These are phyloP conservation scores for Gymnothorax reevesii DNA, from an alignment of 2,797 vertebrate genomes.

Conservation along the genomic window DNA sequence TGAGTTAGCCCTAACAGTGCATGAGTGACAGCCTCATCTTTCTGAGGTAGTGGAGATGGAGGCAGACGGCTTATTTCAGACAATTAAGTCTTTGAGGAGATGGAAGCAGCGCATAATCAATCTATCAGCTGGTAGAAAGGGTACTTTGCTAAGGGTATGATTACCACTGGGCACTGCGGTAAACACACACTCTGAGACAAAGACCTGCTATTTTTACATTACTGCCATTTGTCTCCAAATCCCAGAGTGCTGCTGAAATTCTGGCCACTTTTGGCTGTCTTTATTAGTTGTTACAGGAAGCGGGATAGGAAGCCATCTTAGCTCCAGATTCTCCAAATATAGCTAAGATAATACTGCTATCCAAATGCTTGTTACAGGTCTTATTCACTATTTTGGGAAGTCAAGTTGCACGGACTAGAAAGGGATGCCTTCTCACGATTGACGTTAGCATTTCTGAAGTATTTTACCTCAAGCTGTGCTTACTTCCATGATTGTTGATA, in stretches of 20 bases:
- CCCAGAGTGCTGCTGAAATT: neutral
- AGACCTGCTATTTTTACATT: slow-evolving; percentile 28
- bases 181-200: slow-evolving; percentile 19
- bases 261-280: neutral
- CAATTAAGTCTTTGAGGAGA: slow-evolving; percentile 29
- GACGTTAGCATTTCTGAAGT: neutral
- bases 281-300: neutral
- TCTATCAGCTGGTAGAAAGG: slow-evolving; percentile 31
- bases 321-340: neutral
- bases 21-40: slow-evolving; percentile 10
- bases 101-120: slow-evolving; percentile 32
- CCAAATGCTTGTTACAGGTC: neutral
- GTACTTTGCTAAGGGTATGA: neutral
- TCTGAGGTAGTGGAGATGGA: slow-evolving; percentile 1
- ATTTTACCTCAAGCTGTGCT: neutral
- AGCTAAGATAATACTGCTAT: neutral
- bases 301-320: neutral
- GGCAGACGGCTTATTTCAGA: slow-evolving; percentile 25
- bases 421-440: neutral
- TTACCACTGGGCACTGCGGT: slow-evolving; percentile 6
- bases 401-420: neutral
- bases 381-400: neutral
- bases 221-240: slow-evolving; percentile 9
- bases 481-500: neutral
- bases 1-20: neutral